Base-by-base conservation (phyloP, 2,888 invertebrate species). In the Drosophila setosimentum region DNA sequence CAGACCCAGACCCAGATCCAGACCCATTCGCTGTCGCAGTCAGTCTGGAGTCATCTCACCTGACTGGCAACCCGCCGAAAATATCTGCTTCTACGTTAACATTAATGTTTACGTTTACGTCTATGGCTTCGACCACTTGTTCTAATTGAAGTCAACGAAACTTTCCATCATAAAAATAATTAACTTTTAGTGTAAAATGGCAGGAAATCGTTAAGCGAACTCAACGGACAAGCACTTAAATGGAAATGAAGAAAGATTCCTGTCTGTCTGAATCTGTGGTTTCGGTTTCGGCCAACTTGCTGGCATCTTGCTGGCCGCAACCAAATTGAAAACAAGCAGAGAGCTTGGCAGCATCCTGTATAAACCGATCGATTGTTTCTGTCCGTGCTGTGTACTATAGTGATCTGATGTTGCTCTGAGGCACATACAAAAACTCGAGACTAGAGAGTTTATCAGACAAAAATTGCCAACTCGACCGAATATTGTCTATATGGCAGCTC, bases 151-250 rank as follows among this genome's bases (percentile, higher is more conserved):
- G 84, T 78, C 89, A 84, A 78, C 83, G 76, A 87, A 80, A 89
- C 78, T 87, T 84, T 78, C 87, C 80, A 84, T 88, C 87, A 77
- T 80, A 80, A 81, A 88, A 87, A 80, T 82, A 88, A 88, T 90
- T 86, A 73, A 76, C 78, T 80, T 84, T 80, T 68, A 67, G 72
- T 75, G 76, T 65, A 78, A 80, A 77, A 70, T 71, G 68, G n/a
- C 45, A 64, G 71, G 55, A 64, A 75, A 70, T 64, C 55, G 62
- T 30, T 48, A 40, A 30, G 42, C 45, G 27, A 55, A 49, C 13
- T 13, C 21, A n/a, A 33, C 35, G 16, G 16, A 35, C 35, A 18
- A 24, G 21, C 18, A 50, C 42, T 45, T 50, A 55, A 68, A 50
- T 51, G 45, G 33, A 65, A 64, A 69, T 37, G 16, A 24, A 65